Evolutionary conservation across 2,888 invertebrate species (phyloP), one percentile per base, ranked within the genome.

Genomic region (Urechis unicinctus): DNA sequence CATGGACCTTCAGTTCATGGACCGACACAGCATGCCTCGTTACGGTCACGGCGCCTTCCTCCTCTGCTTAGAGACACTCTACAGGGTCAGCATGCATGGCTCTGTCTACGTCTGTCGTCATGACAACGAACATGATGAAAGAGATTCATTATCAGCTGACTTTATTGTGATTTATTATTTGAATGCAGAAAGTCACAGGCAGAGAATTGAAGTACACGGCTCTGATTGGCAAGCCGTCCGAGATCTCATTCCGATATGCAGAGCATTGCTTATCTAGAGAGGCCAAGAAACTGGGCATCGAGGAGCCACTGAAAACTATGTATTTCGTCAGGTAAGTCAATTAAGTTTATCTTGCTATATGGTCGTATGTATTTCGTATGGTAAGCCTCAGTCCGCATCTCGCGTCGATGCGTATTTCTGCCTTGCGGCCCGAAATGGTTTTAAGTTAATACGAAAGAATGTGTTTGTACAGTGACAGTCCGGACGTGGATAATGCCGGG

Each of bases 1-100:
- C 61, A 75, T 77, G 72, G 78, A 78, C 59, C 68, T 78, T 2
- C 73, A 73, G 49, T 78, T 78, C 63, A 77, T 75, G 75, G 74
- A 74, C 29, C 67, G 74, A 53, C 76, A 77, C 3, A 70, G 73
- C 57, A 73, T 78, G 71, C 78, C 78, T 3, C 67, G 73, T 68
- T 71, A 74, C 64, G 78, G 77, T 17, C 76, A 77, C 57, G 78
- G 77, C 3, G 75, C 77, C 28, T 78, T 75, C 63, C 67, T 78
- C 9, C 64, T 74, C 13, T 77, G 77, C 58, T 61, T 78, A 6
- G 77, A 78, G 59, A 71, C 74, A 13, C 62, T 78, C 2, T 78
- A 72, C 60, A 71, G 70, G 68, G 75, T 77, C 53, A 60, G 57
- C 45, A 36, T 36, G 17, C 36, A 13, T 36, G 36, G 36, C 17